Base-by-base conservation (phyloP, 2,888 invertebrate species). In the Drosophila quinaria region DNA sequence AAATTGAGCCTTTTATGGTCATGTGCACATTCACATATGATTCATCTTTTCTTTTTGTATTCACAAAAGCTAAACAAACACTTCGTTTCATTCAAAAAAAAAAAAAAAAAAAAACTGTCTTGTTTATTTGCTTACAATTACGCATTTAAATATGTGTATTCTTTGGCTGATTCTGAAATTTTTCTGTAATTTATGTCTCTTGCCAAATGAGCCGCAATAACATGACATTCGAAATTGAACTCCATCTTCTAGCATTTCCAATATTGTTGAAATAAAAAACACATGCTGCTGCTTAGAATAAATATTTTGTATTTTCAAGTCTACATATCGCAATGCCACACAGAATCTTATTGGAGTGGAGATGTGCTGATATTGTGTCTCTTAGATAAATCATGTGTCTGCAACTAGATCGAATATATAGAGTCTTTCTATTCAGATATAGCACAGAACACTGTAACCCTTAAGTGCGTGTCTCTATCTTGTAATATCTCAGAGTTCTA, bases 121-220 rank as follows among this genome's bases (percentile, higher is more conserved):
- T 58, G 61, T 64, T 59, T 78, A 74, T 69, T 61, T 70, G 62
- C 63, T 39, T 49, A 41, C 37, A 46, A 70, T 76, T 70, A 69
- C 50, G 67, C 46, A 35, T 58, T 74, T 69, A 59, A 64, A 69
- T 64, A 52, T 69, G 51, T 58, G 49, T 62, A 25, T 55, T 70
- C 17, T 62, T 44, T 29, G 25, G 49, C 22, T 60, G 35, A 51
- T 65, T 66, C 56, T 61, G 19, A 77, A 81, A 79, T 77, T 70
- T 66, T 80, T 71, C 54, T 64, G 59, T 88, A 72, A 84, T 84
- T 84, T 84, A 84, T 88, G 72, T 59, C 78, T 31, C 66, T 75
- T 64, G 64, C 69, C 74, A 85, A 87, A 74, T 80, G 78, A 80
- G 56, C 73, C 65, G 39, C 79, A 71, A 61, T 22, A 68, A 70